Evolutionary conservation across 1,140 invertebrate genomes (phyloP), one percentile per base, ranked within the genome.

Genomic region (Lasioglossum baleicum): DNA sequence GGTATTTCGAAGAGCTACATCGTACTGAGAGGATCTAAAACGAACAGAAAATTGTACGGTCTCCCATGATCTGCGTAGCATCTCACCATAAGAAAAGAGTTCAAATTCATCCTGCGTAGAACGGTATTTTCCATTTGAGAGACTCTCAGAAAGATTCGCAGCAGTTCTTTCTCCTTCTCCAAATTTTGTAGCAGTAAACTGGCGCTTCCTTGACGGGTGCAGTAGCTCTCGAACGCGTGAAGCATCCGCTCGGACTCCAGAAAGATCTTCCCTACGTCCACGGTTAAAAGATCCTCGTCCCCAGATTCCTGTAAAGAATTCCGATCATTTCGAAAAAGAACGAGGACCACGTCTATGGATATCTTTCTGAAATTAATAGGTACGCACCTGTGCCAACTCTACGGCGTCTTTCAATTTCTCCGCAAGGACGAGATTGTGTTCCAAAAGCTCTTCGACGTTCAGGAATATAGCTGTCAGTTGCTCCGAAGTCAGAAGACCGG

Each of bases 111-210:
- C 84, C 98, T 94, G 83, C 98, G 94, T 77, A 99, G 93, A 53
- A 98, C 96, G 0, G 97, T 95, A 90, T 99, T 99, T 91, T 99
- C 98, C 96, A 98, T 98, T 93, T 99, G 98, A 1, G 98, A 99
- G 22, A 98, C 98, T 90, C 97, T 96, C 13, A 99, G 94, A 91
- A 99, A 99, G 92, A 99, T 98, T 89, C 98, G 94, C 44, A 99
- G 93, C 42, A 99, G 94, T 92, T 99, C 98, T 91, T 98, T 98
- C 87, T 99, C 98, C 92, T 98, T 98, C 91, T 99, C 98, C 40
- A 99, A 93, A 91, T 97, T 97, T 71, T 98, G 96, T 77, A 99
- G 92, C 7, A 99, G 93, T 65, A 98, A 92, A 72, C 97, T 97
- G n/a, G 98, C 98, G 66, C 96, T 95, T 42, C 97, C 97, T 95